Evolutionary conservation across 2,113 vertebrate genomes (phyloP).

Genomic region (human): DNA sequence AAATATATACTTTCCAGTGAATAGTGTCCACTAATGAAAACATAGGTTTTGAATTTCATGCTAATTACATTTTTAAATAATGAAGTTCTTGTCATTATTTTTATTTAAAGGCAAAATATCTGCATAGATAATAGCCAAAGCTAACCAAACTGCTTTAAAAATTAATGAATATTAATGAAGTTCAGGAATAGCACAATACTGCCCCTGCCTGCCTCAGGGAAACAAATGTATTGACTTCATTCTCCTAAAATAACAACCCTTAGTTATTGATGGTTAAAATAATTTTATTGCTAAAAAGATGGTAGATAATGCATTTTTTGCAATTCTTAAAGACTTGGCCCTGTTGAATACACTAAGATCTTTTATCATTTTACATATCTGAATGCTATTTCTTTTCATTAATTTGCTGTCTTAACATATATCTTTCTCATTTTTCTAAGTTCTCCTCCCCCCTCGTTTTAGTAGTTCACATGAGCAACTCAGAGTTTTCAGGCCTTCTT

Average conservation of each 20-base stretch:
- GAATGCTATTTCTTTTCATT: conserved; percentile 55
- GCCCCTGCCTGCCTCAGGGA: conserved; percentile 59
- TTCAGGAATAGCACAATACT: conserved; percentile 60
- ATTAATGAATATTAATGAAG: conserved; percentile 73
- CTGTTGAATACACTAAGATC: conserved; percentile 49
- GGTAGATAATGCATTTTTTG: conserved; percentile 45
- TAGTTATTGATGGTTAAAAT: conserved; percentile 70
- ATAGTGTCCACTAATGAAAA: conserved; percentile 55
- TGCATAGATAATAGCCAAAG: conserved; percentile 54
- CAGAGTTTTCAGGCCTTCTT: conserved; percentile 57
- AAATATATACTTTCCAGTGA: conserved; percentile 26
- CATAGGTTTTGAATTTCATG: conserved; percentile 44
- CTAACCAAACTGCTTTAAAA: conserved; percentile 67
- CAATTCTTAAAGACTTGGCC: conserved; percentile 54
- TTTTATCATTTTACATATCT: conserved; percentile 39
- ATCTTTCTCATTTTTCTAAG: conserved; percentile 31
- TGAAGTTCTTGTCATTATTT: conserved; percentile 64
- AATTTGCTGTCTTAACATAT: conserved; percentile 41
- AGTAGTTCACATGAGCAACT: conserved; percentile 37
- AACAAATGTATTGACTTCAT: conserved; percentile 72
- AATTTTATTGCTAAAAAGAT: conserved; percentile 64
- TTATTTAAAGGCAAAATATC: conserved; percentile 73
- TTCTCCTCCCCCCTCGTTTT: conserved; percentile 15
- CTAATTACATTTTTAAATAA: conserved; percentile 71
- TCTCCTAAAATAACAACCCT: conserved; percentile 68